Percentiles rank a stretch among this genome's conserved stretches.
phyloP scores from a whole-genome alignment of 2,797 vertebrate genomes.

The Siniperca scherzeri region DNA sequence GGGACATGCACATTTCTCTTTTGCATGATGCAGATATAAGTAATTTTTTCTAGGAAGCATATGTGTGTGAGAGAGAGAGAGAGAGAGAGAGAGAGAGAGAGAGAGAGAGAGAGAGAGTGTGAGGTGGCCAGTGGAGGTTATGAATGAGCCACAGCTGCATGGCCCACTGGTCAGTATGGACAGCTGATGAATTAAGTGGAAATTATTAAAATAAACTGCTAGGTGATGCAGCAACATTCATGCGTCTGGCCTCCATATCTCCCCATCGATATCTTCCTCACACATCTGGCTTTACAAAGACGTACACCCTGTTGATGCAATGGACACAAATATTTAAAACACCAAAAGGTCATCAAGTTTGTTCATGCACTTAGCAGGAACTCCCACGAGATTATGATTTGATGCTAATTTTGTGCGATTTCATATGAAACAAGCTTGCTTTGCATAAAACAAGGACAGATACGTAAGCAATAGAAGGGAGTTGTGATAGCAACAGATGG shows the following conservation, averaged over 20 bases:
- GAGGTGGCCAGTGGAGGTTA: slow-evolving; percentile 54
- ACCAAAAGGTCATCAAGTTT: slow-evolving; percentile 73
- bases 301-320: slow-evolving; percentile 74
- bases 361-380: slow-evolving; percentile 45
- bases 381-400: slow-evolving; percentile 41
- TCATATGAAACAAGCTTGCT: slow-evolving; percentile 36
- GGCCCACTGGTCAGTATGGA: slow-evolving; percentile 69
- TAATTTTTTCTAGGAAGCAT: slow-evolving; percentile 4
- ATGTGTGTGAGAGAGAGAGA: neutral
- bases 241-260: slow-evolving; percentile 52
- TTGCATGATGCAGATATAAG: slow-evolving; percentile 32
- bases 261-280: slow-evolving; percentile 47
- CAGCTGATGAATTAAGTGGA: slow-evolving; percentile 81
- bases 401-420: slow-evolving; percentile 40
- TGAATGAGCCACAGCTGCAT: slow-evolving; percentile 83
- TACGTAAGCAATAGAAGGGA: slow-evolving; percentile 31
- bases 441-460: slow-evolving; percentile 43
- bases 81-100: too few relatives aligned
- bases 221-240: slow-evolving; percentile 65
- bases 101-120: neutral
- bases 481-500: slow-evolving; percentile 63
- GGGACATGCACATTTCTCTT: slow-evolving; percentile 33
- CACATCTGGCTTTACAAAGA: slow-evolving; percentile 77
- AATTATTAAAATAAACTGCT: slow-evolving; percentile 82
- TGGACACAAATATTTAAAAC: slow-evolving; percentile 82